Evolutionary conservation across 1,140 invertebrate species (phyloP).

Genomic region (Philaenus spumarius): DNA sequence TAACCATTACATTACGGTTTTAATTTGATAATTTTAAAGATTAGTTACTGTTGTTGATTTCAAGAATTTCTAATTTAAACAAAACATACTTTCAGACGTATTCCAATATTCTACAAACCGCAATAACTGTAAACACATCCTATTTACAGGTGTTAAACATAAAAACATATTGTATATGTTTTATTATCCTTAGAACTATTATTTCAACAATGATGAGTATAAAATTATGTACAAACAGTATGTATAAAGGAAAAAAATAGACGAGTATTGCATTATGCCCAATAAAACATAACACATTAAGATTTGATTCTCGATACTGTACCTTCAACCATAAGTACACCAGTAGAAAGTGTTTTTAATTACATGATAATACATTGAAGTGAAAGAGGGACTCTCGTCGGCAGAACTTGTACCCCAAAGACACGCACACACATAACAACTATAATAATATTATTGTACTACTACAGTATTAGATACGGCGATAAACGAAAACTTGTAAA

Average conservation of each 20-base stretch:
- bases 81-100: neutral
- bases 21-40: too few relatives aligned
- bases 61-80: neutral
- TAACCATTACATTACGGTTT: too few relatives aligned
- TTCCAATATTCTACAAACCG: neutral
- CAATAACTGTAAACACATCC: neutral
- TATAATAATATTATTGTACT: neutral
- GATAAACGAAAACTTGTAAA: neutral
- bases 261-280: conserved; percentile 3
- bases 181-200: neutral
- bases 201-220: neutral
- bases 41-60: conserved; percentile 1
- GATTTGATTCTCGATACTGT: neutral
- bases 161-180: neutral
- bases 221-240: conserved; percentile 4
- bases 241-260: neutral
- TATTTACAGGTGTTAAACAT: conserved; percentile 3
- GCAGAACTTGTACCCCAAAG: neutral
- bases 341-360: neutral
- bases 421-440: conserved; percentile 2
- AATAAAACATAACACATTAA: neutral
- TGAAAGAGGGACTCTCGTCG: neutral
- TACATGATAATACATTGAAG: neutral
- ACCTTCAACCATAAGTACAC: conserved; percentile 1
- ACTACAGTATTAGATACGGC: neutral